These are phyloP conservation scores for Odontophorus gujanensis DNA, from an alignment of 2,113 vertebrate species.

Conservation along the genomic window DNA sequence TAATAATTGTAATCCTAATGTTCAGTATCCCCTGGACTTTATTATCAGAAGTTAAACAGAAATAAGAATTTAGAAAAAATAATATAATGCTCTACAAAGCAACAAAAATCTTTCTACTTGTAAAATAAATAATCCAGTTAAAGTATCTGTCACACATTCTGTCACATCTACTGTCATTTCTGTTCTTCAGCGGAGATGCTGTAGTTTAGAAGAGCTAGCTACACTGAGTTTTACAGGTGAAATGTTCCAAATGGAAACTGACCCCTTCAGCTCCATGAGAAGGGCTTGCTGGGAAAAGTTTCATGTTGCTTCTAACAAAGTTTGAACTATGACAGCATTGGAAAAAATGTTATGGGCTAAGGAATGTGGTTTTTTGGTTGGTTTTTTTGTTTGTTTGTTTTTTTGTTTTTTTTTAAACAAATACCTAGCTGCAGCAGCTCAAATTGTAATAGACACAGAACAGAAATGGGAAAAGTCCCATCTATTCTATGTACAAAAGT, in stretches of 20 bases:
- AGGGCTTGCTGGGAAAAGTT: neutral
- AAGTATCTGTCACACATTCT: neutral
- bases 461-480: neutral
- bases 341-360: neutral
- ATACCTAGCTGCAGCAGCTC: neutral
- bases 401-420: neutral
- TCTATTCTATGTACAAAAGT: neutral
- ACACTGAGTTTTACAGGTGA: neutral
- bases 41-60: neutral
- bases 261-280: fast-evolving
- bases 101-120: neutral
- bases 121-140: neutral
- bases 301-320: neutral
- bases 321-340: neutral
- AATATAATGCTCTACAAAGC: neutral
- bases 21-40: neutral
- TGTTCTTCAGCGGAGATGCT: neutral
- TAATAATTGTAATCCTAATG: neutral
- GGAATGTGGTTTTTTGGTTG: neutral
- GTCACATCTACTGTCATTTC: neutral
- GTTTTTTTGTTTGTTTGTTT: neutral
- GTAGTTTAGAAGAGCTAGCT: neutral
- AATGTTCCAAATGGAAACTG: neutral
- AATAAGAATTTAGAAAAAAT: neutral
- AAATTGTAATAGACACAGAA: neutral